Conservation (phyloP, 2,888 invertebrate species). For the Carcina quercana region DNA sequence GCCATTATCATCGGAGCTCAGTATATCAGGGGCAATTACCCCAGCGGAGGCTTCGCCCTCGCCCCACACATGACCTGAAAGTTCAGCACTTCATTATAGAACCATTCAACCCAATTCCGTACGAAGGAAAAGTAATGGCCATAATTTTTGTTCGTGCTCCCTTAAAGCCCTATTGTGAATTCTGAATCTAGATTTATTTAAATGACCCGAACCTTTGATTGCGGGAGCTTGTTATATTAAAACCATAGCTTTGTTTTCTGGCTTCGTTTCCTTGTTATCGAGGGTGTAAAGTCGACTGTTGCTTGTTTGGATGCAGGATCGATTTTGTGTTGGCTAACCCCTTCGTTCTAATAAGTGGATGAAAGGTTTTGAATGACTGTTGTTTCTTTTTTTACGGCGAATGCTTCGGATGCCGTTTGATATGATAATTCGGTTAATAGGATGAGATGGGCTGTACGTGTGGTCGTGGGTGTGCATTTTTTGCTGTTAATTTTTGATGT, state of each 20-base stretch:
- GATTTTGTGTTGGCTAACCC: conserved; percentile 36
- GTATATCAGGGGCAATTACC: conserved; percentile 35
- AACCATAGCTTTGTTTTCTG: conserved; percentile 19
- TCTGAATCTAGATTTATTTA: conserved; percentile 63
- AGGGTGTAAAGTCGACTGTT: neutral
- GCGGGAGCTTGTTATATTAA: conserved; percentile 51
- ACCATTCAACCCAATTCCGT: conserved; percentile 46
- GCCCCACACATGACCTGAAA: conserved; percentile 59
- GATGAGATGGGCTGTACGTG: conserved; percentile 35
- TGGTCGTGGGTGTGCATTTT: conserved; percentile 56
- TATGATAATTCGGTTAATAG: conserved; percentile 67
- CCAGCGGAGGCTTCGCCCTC: conserved; percentile 19
- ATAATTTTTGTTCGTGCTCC: conserved; percentile 36
- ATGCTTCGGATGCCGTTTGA: conserved; percentile 59
- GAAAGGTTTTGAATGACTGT: conserved; percentile 60
- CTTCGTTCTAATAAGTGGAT: conserved; percentile 62
- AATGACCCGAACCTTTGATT: conserved; percentile 64
- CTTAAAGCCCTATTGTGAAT: conserved; percentile 50
- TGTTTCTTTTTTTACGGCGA: conserved; percentile 48
- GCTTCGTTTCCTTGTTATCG: conserved; percentile 7
- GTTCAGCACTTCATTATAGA: conserved; percentile 62
- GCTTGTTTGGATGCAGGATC: neutral
- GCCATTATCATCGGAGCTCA: conserved; percentile 39
- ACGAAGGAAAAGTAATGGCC: conserved; percentile 32
- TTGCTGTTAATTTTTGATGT: conserved; percentile 37